Evolutionary conservation across 2,113 vertebrate species (phyloP), one percentile per base, ranked within the genome.

Genomic region (Labrus mixtus): DNA sequence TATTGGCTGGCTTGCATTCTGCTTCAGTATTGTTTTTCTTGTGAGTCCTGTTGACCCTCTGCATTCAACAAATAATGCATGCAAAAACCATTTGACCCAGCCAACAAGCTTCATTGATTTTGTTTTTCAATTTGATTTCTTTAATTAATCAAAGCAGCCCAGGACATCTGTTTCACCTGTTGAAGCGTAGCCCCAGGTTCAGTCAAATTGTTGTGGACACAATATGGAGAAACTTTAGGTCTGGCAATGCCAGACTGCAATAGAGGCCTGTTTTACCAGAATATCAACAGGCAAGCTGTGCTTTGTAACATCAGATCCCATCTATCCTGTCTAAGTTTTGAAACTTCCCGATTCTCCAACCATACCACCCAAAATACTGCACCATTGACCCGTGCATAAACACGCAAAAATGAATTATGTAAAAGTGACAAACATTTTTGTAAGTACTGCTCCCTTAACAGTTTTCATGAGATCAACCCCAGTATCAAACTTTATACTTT

Each of bases 41-140:
- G 8, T 61, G 8, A 11, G 41, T 37, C 16, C 17, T 8, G 37
- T 61, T 70, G 66, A 25, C 5, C 1, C 19, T 74, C 80, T 63
- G 20, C 51, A 29, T 1, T 50, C 39, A 63, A 67, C 6, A 46
- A 53, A 29, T 59, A 75, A 78, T 45, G 51, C 20, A 25, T 48
- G 46, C 15, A 48, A 17, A 45, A 48, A 48, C 15, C 17, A 8
- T 81, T 75, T 16, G 46, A 71, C 33, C 65, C 15, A 16, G 45
- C 61, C 33, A 68, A 83, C 41, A 62, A 82, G 54, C 54, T 63
- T 8, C 25, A 54, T 67, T 45, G 54, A 79, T 62, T 62, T 4
- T 55, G 7, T 64, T 77, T 74, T 22, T 67, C 51, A 50, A 39
- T 20, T 16, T 46, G 20, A 58, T 20, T 23, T 4, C 4, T 77